Evolutionary conservation across 2,888 invertebrate species (phyloP), one percentile per base, ranked within the genome.

Genomic region (Synergus itoensis): DNA sequence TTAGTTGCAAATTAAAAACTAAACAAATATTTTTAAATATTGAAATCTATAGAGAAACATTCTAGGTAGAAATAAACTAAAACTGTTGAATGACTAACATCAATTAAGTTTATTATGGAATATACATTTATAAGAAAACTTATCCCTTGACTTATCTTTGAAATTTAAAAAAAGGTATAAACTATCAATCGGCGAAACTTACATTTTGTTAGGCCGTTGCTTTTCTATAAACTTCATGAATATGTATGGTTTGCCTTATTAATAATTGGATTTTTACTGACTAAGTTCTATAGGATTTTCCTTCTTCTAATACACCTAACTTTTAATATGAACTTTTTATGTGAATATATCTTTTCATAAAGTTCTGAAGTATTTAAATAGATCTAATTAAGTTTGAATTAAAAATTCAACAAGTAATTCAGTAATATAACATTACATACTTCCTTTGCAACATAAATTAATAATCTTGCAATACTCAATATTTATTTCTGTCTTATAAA

Each of bases 81-180:
- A 45, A n/a, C 8, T 43, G 43, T 1, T 12, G 1, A 7, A 53
- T 67, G 21, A 5, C 28, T 21, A 69, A 69, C 28, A 48, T 43
- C 43, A 67, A 67, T 67, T 8, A 69, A 7, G 45, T 69, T 48
- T 48, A 69, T 69, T 69, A 43, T 41, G 43, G 43, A 67, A 67
- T 67, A 43, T 43, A 69, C 69, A 69, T 16, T 45, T 43, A 28
- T 41, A 67, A n/a, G 18, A 67, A 16, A 43, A 41, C 43, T 21
- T n/a, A 45, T 67, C 21, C 18, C 36, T 36, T 36, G 36, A 36
- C 36, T 36, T 36, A 36, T 36, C 36, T 36, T 21, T 14, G 14
- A 53, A 53, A 53, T 63, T 36, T 63, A 14, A 28, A 28, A 63
- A 36, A 21, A 67, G 12, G 7, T 67, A 43, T 67, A 43, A 43